Percentiles rank a stretch among this genome's conserved stretches.
Evolutionary conservation across 2,113 vertebrate genomes (phyloP).

Genomic region (Myocastor coypus): DNA sequence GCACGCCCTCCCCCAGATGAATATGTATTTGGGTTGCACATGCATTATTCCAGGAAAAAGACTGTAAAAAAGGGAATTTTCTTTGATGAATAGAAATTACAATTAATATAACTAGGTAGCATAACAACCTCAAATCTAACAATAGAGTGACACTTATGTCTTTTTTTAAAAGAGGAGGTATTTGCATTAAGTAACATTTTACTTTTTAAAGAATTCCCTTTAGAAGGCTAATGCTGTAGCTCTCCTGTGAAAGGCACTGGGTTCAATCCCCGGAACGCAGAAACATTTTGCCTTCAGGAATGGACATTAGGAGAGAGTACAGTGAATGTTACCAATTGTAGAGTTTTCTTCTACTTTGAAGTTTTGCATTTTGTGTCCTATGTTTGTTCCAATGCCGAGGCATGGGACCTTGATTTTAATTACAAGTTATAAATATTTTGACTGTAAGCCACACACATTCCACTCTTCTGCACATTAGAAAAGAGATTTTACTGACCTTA

Average conservation of each 20-base stretch:
- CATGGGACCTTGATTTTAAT: slow-evolving; percentile 34
- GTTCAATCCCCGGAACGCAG: neutral
- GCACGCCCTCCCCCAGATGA: neutral
- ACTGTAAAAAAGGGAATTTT: neutral
- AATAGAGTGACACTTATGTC: slow-evolving; percentile 30
- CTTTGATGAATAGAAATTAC: slow-evolving; percentile 47
- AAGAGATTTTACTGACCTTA: slow-evolving; percentile 19
- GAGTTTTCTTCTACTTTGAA: slow-evolving; percentile 4
- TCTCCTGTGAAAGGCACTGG: neutral
- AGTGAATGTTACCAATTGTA: neutral
- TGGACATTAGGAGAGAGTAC: neutral
- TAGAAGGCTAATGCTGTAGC: neutral
- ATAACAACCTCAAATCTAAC: slow-evolving; percentile 37
- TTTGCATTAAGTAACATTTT: slow-evolving; percentile 11
- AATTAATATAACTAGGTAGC: slow-evolving; percentile 51
- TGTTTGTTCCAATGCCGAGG: slow-evolving; percentile 16
- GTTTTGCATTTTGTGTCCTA: neutral
- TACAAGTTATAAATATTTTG: slow-evolving; percentile 6
- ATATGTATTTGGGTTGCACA: neutral
- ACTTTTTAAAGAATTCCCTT: neutral
- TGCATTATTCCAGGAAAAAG: neutral
- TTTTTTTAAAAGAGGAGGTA: neutral
- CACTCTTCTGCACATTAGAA: neutral
- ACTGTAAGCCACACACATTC: neutral
- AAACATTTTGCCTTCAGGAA: neutral